A percentile compares a stretch with the other conserved stretches of the same genome.
Conservation (phyloP, 2,888 invertebrate genomes). For the Sturmia bella region DNA sequence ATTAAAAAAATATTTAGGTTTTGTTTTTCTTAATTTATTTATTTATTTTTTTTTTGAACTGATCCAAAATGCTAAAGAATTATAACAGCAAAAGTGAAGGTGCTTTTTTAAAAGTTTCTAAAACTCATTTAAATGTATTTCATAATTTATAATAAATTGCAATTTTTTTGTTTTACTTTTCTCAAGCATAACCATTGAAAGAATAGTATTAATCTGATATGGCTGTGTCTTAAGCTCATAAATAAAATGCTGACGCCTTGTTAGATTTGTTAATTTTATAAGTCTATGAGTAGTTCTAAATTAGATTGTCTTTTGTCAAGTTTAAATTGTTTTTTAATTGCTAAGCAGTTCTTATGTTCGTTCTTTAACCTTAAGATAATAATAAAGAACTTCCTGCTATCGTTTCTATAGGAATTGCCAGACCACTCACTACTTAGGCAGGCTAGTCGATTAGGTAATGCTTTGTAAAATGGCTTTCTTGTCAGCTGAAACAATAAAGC, state of each 20-base stretch:
- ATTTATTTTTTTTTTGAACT: conserved; percentile 11
- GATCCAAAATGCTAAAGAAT: conserved; percentile 20
- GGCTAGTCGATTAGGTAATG: no score
- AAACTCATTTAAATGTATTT: conserved; percentile 50
- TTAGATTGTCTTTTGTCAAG: neutral
- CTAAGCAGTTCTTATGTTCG: neutral
- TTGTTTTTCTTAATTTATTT: conserved; percentile 8
- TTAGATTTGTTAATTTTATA: neutral
- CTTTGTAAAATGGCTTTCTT: no score
- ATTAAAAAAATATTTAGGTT: conserved; percentile 49
- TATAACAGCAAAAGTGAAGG: conserved; percentile 62
- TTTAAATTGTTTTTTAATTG: neutral
- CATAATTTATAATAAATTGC: conserved; percentile 33
- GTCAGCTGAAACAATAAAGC: no score
- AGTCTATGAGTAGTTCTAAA: neutral
- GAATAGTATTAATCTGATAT: conserved; percentile 20
- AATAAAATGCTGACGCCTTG: neutral
- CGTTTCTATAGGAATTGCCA: no score
- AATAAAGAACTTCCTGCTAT: no score
- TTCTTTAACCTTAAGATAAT: no score
- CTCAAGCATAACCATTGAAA: neutral
- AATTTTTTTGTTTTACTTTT: neutral
- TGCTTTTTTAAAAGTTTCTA: conserved; percentile 37
- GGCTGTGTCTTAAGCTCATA: neutral
- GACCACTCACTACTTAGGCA: no score